Percentiles rank a stretch among this genome's conserved stretches.
Conservation (phyloP, 2,888 invertebrate genomes). For the Pseudococcus jackbeardsleyi region DNA sequence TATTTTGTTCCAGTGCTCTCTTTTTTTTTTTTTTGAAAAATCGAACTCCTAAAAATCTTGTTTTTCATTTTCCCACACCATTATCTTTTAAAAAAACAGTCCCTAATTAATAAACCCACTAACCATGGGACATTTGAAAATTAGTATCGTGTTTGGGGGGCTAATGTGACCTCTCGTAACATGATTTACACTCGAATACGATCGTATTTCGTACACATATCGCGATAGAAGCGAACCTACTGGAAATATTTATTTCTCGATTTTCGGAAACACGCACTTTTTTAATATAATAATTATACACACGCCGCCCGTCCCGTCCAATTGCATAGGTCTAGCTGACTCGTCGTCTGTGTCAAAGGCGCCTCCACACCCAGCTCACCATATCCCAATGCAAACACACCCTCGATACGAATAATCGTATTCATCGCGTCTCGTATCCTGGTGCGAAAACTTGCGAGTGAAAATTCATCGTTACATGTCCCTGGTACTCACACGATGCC, state of each 20-base stretch:
- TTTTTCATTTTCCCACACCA: too few species aligned
- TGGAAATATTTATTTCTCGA: constrained; percentile 33
- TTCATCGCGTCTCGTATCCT: neutral
- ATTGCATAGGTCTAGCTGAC: neutral
- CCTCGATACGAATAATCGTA: neutral
- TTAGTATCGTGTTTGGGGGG: neutral
- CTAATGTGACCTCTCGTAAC: neutral
- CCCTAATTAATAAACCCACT: too few species aligned
- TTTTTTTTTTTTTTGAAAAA: too few species aligned
- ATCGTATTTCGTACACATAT: constrained; percentile 7
- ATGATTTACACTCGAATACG: constrained; percentile 19
- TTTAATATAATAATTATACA: constrained; percentile 41
- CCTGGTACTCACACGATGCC: neutral
- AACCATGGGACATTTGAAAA: too few species aligned
- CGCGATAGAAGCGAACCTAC: neutral
- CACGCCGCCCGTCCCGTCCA: neutral
- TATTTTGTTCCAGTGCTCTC: too few species aligned
- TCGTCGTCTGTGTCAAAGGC: neutral
- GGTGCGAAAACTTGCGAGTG: neutral
- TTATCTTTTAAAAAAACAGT: too few species aligned
- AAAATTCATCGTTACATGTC: constrained; percentile 4
- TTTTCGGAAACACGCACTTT: constrained; percentile 22
- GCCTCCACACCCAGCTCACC: neutral
- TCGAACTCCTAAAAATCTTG: too few species aligned
- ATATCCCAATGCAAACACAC: neutral